Evolutionary conservation across 2,113 vertebrate genomes (phyloP).

Genomic region (Gallinago paraguaiae): DNA sequence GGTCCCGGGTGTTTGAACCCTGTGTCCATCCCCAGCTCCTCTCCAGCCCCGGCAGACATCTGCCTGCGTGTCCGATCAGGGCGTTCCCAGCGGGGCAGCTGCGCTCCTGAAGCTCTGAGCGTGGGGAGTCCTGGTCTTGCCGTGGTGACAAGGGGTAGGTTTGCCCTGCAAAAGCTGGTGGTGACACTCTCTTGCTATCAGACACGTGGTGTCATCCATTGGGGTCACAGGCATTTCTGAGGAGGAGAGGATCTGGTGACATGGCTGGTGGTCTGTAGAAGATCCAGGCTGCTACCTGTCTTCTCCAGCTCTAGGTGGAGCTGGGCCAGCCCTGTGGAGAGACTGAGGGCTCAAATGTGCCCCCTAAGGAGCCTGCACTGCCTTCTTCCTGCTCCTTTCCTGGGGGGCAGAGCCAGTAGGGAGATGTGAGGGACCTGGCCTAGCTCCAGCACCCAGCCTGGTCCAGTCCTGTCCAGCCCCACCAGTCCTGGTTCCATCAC

Average conservation of each 20-base stretch:
- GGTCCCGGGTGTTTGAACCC: fast-evolving
- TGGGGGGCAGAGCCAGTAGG: background rate
- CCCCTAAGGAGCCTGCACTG: background rate
- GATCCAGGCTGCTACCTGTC: background rate
- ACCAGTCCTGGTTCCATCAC: background rate
- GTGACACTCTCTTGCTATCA: background rate
- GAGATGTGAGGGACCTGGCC: background rate
- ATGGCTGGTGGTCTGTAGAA: background rate
- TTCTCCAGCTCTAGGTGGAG: background rate
- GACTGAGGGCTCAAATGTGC: background rate
- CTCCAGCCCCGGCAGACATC: fast-evolving
- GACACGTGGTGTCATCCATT: background rate
- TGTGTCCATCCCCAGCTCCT: background rate
- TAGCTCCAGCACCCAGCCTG: background rate
- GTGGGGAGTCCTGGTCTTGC: fast-evolving
- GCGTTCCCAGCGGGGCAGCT: fast-evolving
- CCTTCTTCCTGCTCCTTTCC: background rate
- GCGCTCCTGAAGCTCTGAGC: fast-evolving
- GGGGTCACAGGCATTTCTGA: background rate
- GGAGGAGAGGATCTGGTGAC: background rate
- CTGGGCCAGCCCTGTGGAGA: background rate
- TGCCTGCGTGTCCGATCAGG: fast-evolving
- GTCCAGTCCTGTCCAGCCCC: background rate
- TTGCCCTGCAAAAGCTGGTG: background rate
- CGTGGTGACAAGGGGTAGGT: fast-evolving